Evolutionary conservation across 1,140 invertebrate species (phyloP).

Genomic region (Drosophila nannoptera): DNA sequence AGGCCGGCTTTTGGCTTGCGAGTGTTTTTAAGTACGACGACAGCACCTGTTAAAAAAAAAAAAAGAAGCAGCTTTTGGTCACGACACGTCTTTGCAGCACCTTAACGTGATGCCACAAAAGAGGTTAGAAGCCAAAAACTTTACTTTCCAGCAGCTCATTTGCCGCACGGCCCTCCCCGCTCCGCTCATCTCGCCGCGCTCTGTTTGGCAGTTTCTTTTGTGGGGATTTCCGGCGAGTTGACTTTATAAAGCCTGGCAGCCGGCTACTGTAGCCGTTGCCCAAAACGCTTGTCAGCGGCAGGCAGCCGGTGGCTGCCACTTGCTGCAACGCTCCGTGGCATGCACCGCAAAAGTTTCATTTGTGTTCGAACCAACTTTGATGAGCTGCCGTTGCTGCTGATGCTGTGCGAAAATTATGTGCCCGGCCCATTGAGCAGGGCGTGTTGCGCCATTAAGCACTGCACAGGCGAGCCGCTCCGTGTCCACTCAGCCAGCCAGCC

Average conservation of each 20-base stretch:
- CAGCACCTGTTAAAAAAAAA: conserved; percentile 31
- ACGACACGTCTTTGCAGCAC: conserved; percentile 55
- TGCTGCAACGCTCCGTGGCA: conserved; percentile 62
- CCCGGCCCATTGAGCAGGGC: conserved; percentile 62
- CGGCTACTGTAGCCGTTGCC: conserved; percentile 37
- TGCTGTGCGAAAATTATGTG: conserved; percentile 58
- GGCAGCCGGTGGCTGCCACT: conserved; percentile 28
- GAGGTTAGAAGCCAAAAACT: conserved; percentile 66
- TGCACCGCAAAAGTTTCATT: conserved; percentile 67
- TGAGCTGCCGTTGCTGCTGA: conserved; percentile 44
- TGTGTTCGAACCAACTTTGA: conserved; percentile 74
- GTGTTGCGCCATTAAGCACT: conserved; percentile 65
- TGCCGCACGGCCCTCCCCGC: conserved; percentile 23
- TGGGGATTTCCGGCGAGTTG: conserved; percentile 67
- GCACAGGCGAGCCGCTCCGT: conserved; percentile 11
- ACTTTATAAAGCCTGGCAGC: conserved; percentile 59
- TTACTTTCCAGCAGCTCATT: conserved; percentile 67
- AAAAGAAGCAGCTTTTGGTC: conserved; percentile 47
- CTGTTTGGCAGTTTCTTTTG: conserved; percentile 46
- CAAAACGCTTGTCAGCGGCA: conserved; percentile 55
- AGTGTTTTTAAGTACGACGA: neutral
- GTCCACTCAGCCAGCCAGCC: conserved; percentile 30
- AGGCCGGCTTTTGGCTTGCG: conserved; percentile 1
- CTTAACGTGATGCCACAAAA: conserved; percentile 57
- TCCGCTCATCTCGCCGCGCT: neutral